Evolutionary conservation across 1,140 invertebrate species (phyloP).

Genomic region (Tetramorium parvispinum): DNA sequence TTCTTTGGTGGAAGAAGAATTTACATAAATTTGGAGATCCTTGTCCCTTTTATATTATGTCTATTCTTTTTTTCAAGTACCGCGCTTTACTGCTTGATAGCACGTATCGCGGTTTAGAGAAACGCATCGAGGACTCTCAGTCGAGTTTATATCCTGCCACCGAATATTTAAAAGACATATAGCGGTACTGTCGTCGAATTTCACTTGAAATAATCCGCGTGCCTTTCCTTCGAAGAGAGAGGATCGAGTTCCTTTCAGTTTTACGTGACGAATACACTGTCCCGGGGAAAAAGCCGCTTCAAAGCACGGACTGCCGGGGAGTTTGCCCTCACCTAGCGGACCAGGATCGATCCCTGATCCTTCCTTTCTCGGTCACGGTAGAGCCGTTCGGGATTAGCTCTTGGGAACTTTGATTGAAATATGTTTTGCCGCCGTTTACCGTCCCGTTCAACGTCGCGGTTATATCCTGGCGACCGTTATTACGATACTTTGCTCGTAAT

Average conservation of each 20-base stretch:
- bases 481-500: constrained; percentile 64
- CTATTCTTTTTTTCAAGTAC: constrained; percentile 41
- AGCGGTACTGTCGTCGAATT: constrained; percentile 19
- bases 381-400: constrained; percentile 77
- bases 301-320: constrained; percentile 51
- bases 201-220: constrained; percentile 56
- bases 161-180: constrained; percentile 17
- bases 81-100: constrained; percentile 23
- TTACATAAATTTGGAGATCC: constrained; percentile 44
- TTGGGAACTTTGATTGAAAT: constrained; percentile 81
- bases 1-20: background rate
- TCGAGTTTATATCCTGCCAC: constrained; percentile 36
- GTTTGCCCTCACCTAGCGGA: constrained; percentile 40
- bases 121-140: constrained; percentile 29
- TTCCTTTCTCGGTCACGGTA: constrained; percentile 53
- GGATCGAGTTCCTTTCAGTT: constrained; percentile 41
- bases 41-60: constrained; percentile 33
- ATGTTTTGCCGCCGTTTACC: constrained; percentile 80
- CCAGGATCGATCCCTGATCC: constrained; percentile 66
- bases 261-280: constrained; percentile 31
- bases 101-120: constrained; percentile 32
- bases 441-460: constrained; percentile 67
- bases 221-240: constrained; percentile 1
- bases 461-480: constrained; percentile 73
- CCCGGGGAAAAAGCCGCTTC: constrained; percentile 37